A percentile compares a stretch with the other conserved stretches of the same genome.
phyloP scores from a whole-genome alignment of 2,888 invertebrate genomes.

The Laothoe populi region DNA sequence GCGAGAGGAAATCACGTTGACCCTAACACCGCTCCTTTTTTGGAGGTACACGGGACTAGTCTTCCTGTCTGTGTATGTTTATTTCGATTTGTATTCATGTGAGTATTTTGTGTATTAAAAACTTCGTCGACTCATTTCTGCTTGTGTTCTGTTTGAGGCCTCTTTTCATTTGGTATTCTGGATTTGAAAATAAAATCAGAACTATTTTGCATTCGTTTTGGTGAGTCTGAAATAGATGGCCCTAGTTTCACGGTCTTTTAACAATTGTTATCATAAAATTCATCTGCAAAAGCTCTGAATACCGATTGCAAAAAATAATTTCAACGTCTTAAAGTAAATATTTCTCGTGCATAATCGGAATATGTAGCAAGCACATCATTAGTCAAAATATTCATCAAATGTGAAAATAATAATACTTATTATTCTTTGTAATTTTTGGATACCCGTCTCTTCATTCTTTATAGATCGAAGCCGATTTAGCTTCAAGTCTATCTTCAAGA shows the following conservation, averaged over 20 bases:
- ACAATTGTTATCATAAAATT: too few species aligned
- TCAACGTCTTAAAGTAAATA: too few species aligned
- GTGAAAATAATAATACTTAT: neutral
- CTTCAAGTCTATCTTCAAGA: slow-evolving; percentile 3
- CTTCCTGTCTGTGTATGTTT: slow-evolving; percentile 54
- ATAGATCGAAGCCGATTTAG: neutral
- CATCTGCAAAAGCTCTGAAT: too few species aligned
- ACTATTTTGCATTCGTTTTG: neutral
- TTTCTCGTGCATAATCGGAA: too few species aligned
- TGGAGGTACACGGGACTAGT: slow-evolving; percentile 64
- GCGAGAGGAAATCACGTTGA: slow-evolving; percentile 79
- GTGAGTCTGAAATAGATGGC: neutral
- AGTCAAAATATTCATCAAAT: neutral
- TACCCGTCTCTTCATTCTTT: too few species aligned
- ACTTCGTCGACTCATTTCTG: neutral
- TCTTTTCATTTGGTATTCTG: neutral
- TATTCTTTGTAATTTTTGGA: neutral
- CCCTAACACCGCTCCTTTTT: slow-evolving; percentile 75
- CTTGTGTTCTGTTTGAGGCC: neutral
- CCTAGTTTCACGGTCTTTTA: too few species aligned
- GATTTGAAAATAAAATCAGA: neutral
- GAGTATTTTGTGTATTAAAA: slow-evolving; percentile 25
- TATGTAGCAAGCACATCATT: neutral
- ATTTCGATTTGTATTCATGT: slow-evolving; percentile 16
- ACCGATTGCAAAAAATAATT: neutral